Conservation (phyloP, 2,113 vertebrate genomes). For the Thamnophis sirtalis region DNA sequence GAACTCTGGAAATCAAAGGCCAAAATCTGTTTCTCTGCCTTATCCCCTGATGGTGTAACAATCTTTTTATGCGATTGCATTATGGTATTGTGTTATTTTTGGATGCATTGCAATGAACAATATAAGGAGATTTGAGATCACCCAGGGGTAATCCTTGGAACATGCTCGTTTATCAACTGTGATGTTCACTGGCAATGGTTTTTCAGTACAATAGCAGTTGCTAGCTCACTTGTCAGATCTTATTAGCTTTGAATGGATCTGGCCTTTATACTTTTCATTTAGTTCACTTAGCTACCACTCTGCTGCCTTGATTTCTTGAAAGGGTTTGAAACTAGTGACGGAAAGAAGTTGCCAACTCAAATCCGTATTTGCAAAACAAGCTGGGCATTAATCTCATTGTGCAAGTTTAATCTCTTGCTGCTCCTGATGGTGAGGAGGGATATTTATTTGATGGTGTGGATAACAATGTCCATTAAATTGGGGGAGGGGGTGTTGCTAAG, state of each 20-base stretch:
- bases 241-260: constrained; percentile 50
- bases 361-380: neutral
- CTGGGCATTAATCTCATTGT: neutral
- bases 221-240: constrained; percentile 46
- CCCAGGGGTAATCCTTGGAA: constrained; percentile 39
- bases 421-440: neutral
- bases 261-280: constrained; percentile 51
- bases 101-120: constrained; percentile 44
- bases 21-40: constrained; percentile 18
- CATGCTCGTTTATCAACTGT: constrained; percentile 41
- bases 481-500: neutral
- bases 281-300: constrained; percentile 12
- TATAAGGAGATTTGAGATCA: constrained; percentile 46
- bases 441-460: neutral
- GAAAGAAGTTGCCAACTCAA: neutral
- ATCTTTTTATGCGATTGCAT: constrained; percentile 33
- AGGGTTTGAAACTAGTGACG: neutral
- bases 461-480: neutral
- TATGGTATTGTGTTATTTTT: constrained; percentile 13
- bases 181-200: constrained; percentile 51
- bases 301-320: neutral
- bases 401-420: neutral
- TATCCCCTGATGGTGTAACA: constrained; percentile 16
- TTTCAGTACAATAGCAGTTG: constrained; percentile 43
- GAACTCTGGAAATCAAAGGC: neutral